Conservation (phyloP, 2,797 vertebrate species). For the Periophthalmus magnuspinnatus region DNA sequence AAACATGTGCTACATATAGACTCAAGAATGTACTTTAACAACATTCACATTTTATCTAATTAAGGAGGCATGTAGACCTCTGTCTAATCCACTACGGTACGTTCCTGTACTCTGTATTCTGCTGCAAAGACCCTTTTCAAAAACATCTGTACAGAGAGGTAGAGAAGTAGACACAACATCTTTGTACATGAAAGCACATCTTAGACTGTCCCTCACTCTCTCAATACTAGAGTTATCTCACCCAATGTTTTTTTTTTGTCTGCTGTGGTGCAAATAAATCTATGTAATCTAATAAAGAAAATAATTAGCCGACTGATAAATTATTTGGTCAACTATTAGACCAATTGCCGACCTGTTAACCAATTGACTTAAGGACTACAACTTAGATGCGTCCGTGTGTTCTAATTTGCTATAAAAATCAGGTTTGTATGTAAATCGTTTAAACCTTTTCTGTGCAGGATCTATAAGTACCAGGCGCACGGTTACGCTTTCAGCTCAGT, state of each 20-base stretch:
- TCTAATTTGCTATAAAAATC: background rate
- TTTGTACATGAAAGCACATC: no score
- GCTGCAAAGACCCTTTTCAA: background rate
- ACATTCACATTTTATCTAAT: background rate
- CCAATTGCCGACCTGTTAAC: no score
- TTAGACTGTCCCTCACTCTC: no score
- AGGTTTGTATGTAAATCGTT: background rate
- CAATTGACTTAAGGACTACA: background rate
- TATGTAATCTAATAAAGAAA: no score
- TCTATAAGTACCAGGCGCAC: constrained; percentile 97
- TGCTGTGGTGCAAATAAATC: no score
- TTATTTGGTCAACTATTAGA: no score
- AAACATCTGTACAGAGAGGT: no score
- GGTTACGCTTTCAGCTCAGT: constrained; percentile 94
- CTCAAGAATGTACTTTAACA: constrained; percentile 3
- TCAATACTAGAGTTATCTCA: no score
- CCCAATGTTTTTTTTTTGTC: no score
- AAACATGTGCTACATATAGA: constrained; percentile 4
- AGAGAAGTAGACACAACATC: no score
- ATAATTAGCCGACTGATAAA: no score
- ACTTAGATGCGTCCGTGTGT: background rate
- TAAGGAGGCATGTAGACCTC: background rate
- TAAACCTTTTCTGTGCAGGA: constrained; percentile 67
- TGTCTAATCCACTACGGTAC: background rate
- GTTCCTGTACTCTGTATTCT: constrained; percentile 7